Conservation (phyloP, 2,113 vertebrate genomes). For the Myanophis thanlyinensis region DNA sequence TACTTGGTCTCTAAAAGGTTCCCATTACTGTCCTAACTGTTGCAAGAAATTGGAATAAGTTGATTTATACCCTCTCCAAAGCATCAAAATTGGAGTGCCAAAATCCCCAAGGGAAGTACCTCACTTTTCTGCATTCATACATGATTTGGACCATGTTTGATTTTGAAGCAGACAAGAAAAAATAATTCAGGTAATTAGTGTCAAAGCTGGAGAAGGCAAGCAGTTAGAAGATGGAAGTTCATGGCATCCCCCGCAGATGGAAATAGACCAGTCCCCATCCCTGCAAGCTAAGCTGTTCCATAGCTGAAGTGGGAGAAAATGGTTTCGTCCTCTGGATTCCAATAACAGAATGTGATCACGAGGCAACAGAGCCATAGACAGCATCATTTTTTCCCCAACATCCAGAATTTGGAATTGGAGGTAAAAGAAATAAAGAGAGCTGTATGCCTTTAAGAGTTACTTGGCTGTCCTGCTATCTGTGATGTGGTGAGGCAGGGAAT, state of each 20-base stretch:
- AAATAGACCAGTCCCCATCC: not conserved
- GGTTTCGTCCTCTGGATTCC: not conserved
- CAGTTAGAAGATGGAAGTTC: not conserved
- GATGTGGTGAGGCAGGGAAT: constrained; percentile 63
- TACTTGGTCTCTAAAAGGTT: too few relatives aligned
- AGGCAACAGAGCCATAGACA: not conserved
- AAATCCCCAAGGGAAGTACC: not conserved
- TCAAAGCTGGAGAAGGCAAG: not conserved
- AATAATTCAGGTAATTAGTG: not conserved
- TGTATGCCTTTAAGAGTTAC: constrained; percentile 12
- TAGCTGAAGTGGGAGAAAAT: not conserved
- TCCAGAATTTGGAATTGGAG: not conserved
- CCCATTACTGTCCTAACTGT: too few relatives aligned
- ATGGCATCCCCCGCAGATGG: not conserved
- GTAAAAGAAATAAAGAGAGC: constrained; percentile 22
- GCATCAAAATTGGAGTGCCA: not conserved
- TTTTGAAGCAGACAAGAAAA: not conserved
- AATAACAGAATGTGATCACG: not conserved
- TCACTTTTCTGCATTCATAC: not conserved
- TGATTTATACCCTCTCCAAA: not conserved
- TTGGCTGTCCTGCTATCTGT: constrained; percentile 51
- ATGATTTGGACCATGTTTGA: not conserved
- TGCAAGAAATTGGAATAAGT: not conserved
- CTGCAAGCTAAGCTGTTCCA: not conserved
- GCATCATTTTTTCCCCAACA: not conserved